Evolutionary conservation across 2,888 invertebrate genomes (phyloP), one percentile per base, ranked within the genome.

Genomic region (Crossocerus cetratus): DNA sequence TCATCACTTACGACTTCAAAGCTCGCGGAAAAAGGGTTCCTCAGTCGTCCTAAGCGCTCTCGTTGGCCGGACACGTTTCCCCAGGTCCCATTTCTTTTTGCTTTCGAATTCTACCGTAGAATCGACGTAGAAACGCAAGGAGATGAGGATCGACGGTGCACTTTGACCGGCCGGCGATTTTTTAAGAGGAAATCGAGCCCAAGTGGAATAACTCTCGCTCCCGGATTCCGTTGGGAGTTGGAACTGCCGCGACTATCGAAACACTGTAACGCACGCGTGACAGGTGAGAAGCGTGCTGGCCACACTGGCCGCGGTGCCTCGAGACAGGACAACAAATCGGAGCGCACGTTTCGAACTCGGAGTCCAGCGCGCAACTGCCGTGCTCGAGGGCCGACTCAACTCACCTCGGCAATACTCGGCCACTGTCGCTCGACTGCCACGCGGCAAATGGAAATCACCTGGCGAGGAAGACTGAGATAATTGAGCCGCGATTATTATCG

Each of bases 361-460:
- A 59, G 68, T 71, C 72, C 68, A 57, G 74, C 78, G 61, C 55
- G 64, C 80, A 73, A 81, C 81, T 81, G 78, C 32, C 68, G 68
- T 57, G 60, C 61, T 71, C 65, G 23, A 42, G 70, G 67, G 54
- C 3, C 53, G 42, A 11, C 53, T 18, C 63, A 45, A 49, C 32
- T 54, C 23, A 16, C 22, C 57, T 81, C 81, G 81, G 76, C 63
- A 63, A 74, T 71, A 70, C 70, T 73, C 81, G 81, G 69, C 43
- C 11, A 54, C 76, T 72, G 75, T 70, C 81, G 81, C 60, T 44
- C 42, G 32, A 11, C 20, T 80, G 82, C 80, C 80, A 81, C 82
- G 80, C 81, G 80, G 82, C 81, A 81, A 72, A 65, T 57, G 49
- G 74, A 63, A 65, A 80, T 77, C 77, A 74, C 71, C 74, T 74